Evolutionary conservation across 2,888 invertebrate species (phyloP).

Genomic region (Noctua janthina): DNA sequence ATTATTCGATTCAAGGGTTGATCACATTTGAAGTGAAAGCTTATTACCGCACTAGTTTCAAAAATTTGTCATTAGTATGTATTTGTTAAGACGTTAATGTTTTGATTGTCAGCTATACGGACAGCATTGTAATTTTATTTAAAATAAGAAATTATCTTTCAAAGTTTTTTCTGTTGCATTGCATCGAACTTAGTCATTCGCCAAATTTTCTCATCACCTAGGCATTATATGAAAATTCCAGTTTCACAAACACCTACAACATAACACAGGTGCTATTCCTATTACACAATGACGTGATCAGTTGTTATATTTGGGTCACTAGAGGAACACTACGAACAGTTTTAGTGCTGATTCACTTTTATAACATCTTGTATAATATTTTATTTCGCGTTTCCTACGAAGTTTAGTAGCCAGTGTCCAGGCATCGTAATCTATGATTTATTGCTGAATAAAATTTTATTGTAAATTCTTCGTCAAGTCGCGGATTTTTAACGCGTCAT

Average conservation of each 20-base stretch:
- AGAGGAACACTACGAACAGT: conserved; percentile 58
- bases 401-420: conserved; percentile 45
- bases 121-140: neutral
- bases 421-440: conserved; percentile 55
- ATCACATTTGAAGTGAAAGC: conserved; percentile 3
- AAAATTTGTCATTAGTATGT: conserved; percentile 3
- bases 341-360: conserved; percentile 52
- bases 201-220: neutral
- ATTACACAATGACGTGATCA: conserved; percentile 50
- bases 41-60: neutral
- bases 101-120: neutral
- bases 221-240: neutral
- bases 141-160: neutral
- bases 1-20: neutral
- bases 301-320: conserved; percentile 74
- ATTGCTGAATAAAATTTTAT: conserved; percentile 26
- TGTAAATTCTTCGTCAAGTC: conserved; percentile 35
- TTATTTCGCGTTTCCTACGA: conserved; percentile 36
- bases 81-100: neutral
- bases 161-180: neutral
- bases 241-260: conserved; percentile 19
- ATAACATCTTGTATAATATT: conserved; percentile 47
- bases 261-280: conserved; percentile 49
- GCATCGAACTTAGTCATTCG: neutral
- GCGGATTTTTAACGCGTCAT: conserved; percentile 35